Base-by-base conservation (phyloP, 2,888 invertebrate genomes). In the Eremobia ochroleuca region DNA sequence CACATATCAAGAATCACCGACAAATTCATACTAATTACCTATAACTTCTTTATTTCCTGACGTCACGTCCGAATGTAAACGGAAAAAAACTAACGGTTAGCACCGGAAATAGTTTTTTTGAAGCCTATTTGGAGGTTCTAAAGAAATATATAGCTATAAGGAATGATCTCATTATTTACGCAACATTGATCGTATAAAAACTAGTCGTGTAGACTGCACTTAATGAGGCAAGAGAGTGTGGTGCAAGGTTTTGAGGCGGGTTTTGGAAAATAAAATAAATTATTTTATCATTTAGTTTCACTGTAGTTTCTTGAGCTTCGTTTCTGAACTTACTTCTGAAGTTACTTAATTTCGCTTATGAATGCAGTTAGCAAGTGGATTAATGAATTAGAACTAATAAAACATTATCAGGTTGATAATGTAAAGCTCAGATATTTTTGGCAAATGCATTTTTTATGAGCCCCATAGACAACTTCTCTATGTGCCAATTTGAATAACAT, bases 151-250 rank as follows among this genome's bases (percentile, higher is more conserved):
- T 92, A 87, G 89, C 90, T 77, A 72, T 90, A 89, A 90, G 90
- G 91, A 90, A 90, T 89, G 91, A 93, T 92, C 90, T 91, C 90
- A 93, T 94, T 94, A 92, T 94, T 92, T 90, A 94, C 93, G 93
- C 91, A 90, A 93, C 92, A 94, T 93, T 90, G 91, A 91, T 84
- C 89, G 79, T 88, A 86, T 89, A 93, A 93, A 92, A 93, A 91
- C 84, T 79, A 77, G 83, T 79, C 85, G 85, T 81, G 81, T 88
- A 79, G 87, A 86, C 89, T 90, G 89, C 88, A 86, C 87, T 92
- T 85, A 85, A 88, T 81, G 79, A 83, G 81, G 70, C 70, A 64
- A 25, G 92, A 89, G 73, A 81, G 79, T 78, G 69, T 90, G 91
- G 92, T 85, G 65, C 81, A 91, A 92, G 86, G 62, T 62, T 58